Percentiles rank a stretch among this genome's conserved stretches.
Conservation (phyloP, 1,140 invertebrate genomes). For the Lepeophtheirus salmonis region DNA sequence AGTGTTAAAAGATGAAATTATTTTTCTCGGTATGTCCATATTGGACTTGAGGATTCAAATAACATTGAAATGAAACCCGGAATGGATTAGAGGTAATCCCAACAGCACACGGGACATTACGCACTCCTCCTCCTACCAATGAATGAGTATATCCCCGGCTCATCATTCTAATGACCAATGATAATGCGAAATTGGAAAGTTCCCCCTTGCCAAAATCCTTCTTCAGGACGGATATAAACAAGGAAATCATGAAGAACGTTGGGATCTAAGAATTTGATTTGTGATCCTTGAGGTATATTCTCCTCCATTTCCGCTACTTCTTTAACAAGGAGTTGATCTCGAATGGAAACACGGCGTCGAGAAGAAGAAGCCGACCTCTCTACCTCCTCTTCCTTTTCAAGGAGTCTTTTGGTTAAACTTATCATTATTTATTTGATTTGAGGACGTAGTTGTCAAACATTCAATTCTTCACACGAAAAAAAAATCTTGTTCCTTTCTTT, state of each 20-base stretch:
- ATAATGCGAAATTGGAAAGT: conserved; percentile 62
- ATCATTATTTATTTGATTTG: not conserved
- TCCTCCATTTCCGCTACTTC: conserved; percentile 81
- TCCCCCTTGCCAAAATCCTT: conserved; percentile 72
- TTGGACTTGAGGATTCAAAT: not conserved
- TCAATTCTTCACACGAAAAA: not conserved
- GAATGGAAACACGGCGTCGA: conserved; percentile 42
- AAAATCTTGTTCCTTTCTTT: too few species aligned
- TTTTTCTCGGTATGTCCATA: not conserved
- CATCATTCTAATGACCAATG: conserved; percentile 31
- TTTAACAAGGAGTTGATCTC: conserved; percentile 64
- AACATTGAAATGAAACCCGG: not conserved
- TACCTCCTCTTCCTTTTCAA: not conserved
- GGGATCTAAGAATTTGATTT: conserved; percentile 56
- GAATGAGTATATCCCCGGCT: not conserved
- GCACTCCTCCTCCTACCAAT: not conserved
- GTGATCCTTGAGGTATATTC: conserved; percentile 56
- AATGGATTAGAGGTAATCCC: too few species aligned
- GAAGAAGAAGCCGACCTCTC: not conserved
- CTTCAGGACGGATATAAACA: conserved; percentile 57
- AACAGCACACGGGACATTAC: too few species aligned
- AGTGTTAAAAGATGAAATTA: not conserved
- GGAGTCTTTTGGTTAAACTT: not conserved
- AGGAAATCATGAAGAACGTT: conserved; percentile 59
- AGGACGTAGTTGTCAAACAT: not conserved